Conservation (phyloP, 2,888 invertebrate species). For the Clitarchus hookeri region DNA sequence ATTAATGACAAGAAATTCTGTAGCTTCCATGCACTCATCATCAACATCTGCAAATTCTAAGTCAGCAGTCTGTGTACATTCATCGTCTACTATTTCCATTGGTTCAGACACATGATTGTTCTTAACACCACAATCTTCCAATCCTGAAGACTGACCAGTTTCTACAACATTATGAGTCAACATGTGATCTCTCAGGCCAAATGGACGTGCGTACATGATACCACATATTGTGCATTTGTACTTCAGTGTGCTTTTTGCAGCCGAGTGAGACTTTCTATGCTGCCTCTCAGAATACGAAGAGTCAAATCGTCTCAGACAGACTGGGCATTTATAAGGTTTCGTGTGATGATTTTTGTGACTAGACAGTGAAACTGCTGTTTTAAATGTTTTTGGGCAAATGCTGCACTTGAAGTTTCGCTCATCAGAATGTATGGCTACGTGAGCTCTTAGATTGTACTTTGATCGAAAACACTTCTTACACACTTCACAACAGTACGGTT, state of each 20-base stretch:
- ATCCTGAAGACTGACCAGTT: background rate
- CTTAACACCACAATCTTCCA: background rate
- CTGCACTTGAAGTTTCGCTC: conserved; percentile 17
- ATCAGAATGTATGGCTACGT: conserved; percentile 19
- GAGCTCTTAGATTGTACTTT: background rate
- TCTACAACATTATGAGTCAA: background rate
- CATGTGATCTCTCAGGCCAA: conserved; percentile 10
- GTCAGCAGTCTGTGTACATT: background rate
- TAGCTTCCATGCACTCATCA: background rate
- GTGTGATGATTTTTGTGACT: conserved; percentile 20
- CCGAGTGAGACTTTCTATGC: background rate
- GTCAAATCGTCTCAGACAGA: background rate
- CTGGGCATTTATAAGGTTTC: conserved; percentile 4
- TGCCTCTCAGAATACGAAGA: background rate
- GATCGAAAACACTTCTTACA: background rate
- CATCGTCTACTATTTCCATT: background rate
- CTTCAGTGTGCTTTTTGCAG: conserved; percentile 4
- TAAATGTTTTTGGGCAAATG: conserved; percentile 19
- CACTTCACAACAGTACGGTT: background rate
- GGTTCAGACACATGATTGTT: background rate
- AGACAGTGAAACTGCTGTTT: conserved; percentile 15
- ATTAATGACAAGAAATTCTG: background rate
- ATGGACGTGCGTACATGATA: background rate
- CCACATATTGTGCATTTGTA: conserved; percentile 8
- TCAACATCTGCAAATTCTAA: background rate